A percentile compares a stretch with the other conserved stretches of the same genome.
Evolutionary conservation across 2,797 vertebrate species (phyloP).

Genomic region (Sandelia bainsii): DNA sequence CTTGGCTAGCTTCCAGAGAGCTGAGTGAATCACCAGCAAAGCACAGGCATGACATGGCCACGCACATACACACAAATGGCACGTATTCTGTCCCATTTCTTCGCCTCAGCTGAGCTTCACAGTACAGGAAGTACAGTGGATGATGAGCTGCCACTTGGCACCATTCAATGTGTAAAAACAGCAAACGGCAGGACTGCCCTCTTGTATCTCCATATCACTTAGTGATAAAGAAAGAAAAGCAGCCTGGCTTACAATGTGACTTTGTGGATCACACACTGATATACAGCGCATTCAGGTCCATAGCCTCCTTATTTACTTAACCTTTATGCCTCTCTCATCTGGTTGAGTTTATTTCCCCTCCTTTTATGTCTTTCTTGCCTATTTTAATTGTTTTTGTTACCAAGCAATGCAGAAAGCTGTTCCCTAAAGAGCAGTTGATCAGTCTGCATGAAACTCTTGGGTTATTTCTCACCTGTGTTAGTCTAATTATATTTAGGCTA

Average conservation of each 20-base stretch:
- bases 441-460: conserved; percentile 19
- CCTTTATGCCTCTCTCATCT: conserved; percentile 37
- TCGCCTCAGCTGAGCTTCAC: conserved; percentile 75
- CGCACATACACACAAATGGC: conserved; percentile 46
- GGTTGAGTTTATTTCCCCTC: conserved; percentile 20
- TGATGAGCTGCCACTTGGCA: conserved; percentile 67
- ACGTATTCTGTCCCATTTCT: conserved; percentile 78
- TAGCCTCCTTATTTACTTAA: conserved; percentile 27
- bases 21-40: conserved; percentile 80
- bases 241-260: background rate
- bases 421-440: conserved; percentile 22
- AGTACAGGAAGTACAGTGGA: conserved; percentile 80
- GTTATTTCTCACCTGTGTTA: conserved; percentile 19
- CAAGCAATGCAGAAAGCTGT: background rate
- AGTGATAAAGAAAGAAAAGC: conserved; percentile 30
- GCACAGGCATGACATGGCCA: conserved; percentile 72
- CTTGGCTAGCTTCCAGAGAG: conserved; percentile 82
- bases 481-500: conserved; percentile 25
- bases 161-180: conserved; percentile 59
- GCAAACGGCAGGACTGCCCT: conserved; percentile 63
- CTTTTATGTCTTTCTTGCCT: conserved; percentile 5
- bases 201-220: conserved; percentile 42
- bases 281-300: conserved; percentile 10
- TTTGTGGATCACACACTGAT: conserved; percentile 8
- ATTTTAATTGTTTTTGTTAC: conserved; percentile 20